A percentile compares a stretch with the other conserved stretches of the same genome.
Evolutionary conservation across 2,113 vertebrate species (phyloP).

Genomic region (Oryzias javanicus): DNA sequence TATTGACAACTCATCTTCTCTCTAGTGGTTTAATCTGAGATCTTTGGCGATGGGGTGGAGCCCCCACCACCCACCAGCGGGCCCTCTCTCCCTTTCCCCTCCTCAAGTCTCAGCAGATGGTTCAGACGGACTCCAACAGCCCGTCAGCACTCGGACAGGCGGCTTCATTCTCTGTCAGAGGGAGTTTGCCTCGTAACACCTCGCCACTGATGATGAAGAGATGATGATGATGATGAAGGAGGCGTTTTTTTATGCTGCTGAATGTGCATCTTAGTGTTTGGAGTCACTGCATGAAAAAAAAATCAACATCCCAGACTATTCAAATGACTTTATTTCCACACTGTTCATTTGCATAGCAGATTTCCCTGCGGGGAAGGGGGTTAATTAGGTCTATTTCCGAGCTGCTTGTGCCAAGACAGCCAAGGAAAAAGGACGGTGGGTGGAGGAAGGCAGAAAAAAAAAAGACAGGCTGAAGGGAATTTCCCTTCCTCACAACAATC

Average conservation of each 20-base stretch:
- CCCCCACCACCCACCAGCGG: constrained; percentile 18
- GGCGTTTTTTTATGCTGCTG: constrained; percentile 25
- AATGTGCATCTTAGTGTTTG: constrained; percentile 89
- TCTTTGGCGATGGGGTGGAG: constrained; percentile 73
- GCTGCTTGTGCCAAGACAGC: constrained; percentile 83
- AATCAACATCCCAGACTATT: constrained; percentile 96
- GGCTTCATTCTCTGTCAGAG: constrained; percentile 79
- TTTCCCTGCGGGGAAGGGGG: constrained; percentile 95
- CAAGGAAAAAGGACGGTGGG: constrained; percentile 28
- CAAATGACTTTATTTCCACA: constrained; percentile 99
- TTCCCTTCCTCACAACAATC: constrained; percentile 95
- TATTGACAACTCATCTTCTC: constrained; percentile 99
- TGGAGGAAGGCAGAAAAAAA: constrained; percentile 18
- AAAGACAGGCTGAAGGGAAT: constrained; percentile 40
- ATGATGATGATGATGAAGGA: neutral
- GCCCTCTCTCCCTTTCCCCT: constrained; percentile 70
- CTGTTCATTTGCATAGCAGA: constrained; percentile 99
- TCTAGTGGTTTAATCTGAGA: constrained; percentile 91
- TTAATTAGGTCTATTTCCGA: constrained; percentile 99
- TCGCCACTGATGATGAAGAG: constrained; percentile 26
- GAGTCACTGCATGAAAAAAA: constrained; percentile 80
- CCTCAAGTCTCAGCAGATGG: constrained; percentile 90
- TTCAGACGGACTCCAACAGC: constrained; percentile 80
- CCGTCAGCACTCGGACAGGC: constrained; percentile 76
- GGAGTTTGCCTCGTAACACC: no score